Conservation (phyloP, 2,113 vertebrate species). For the Chloroceryle aenea region DNA sequence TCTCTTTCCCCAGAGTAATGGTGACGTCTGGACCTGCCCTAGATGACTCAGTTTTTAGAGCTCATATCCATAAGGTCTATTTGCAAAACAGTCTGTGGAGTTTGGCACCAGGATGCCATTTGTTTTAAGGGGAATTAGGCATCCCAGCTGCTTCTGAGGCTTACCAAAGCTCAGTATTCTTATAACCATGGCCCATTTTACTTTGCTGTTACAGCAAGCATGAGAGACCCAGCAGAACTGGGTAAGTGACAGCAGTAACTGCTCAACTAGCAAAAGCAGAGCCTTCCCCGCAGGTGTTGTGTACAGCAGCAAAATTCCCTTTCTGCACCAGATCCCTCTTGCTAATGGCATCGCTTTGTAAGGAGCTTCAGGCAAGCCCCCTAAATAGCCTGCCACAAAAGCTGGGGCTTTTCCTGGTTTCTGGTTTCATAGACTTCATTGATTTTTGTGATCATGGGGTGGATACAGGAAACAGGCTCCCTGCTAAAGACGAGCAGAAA, state of each 20-base stretch:
- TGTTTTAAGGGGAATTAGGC: neutral
- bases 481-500: neutral
- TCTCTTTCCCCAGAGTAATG: neutral
- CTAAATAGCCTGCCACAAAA: neutral
- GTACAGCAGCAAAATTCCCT: neutral
- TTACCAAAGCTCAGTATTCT: neutral
- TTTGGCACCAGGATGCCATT: neutral
- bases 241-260: neutral
- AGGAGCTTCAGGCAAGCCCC: neutral
- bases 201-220: neutral
- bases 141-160: neutral
- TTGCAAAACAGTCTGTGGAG: neutral
- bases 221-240: neutral
- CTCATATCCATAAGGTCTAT: neutral
- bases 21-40: neutral
- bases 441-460: neutral
- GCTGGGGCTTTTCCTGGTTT: neutral
- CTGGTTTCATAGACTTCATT: neutral
- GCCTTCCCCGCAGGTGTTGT: neutral
- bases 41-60: neutral
- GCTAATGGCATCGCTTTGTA: neutral
- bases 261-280: neutral
- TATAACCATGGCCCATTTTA: neutral
- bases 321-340: neutral
- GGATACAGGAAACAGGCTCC: neutral